Percentiles rank a stretch among this genome's conserved stretches.
Evolutionary conservation across 2,113 vertebrate genomes (phyloP).

Genomic region (Gallinago paraguaiae): DNA sequence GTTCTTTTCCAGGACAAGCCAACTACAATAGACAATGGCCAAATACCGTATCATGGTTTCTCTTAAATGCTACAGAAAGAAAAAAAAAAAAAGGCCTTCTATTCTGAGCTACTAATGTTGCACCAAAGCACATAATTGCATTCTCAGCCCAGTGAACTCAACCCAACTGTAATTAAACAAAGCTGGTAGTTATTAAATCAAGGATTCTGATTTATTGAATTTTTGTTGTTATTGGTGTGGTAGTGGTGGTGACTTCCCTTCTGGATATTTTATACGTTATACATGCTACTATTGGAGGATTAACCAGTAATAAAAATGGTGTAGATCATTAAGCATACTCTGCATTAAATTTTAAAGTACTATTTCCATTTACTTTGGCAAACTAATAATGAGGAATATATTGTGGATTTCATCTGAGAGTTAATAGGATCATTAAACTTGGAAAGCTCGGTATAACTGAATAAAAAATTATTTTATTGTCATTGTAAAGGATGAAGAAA

Average conservation of each 20-base stretch:
- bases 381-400: slow-evolving; percentile 33
- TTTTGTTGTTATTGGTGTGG: not conserved
- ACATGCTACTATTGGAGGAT: not conserved
- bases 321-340: not conserved
- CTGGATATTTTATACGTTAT: not conserved
- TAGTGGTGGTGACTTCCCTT: not conserved
- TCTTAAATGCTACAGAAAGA: not conserved
- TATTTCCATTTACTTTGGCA: slow-evolving; percentile 53
- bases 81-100: not conserved
- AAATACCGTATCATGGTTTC: not conserved
- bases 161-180: not conserved
- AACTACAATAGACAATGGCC: not conserved
- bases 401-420: slow-evolving; percentile 19
- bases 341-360: slow-evolving; percentile 40
- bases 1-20: not conserved
- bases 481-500: slow-evolving; percentile 23
- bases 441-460: not conserved
- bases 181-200: slow-evolving; percentile 11
- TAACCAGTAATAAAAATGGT: slow-evolving; percentile 15
- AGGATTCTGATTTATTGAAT: not conserved
- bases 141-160: not conserved
- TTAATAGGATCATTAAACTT: slow-evolving; percentile 42
- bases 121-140: not conserved
- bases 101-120: not conserved
- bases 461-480: slow-evolving; percentile 48